Evolutionary conservation across 2,797 vertebrate genomes (phyloP).

Genomic region (Erpetoichthys calabaricus): DNA sequence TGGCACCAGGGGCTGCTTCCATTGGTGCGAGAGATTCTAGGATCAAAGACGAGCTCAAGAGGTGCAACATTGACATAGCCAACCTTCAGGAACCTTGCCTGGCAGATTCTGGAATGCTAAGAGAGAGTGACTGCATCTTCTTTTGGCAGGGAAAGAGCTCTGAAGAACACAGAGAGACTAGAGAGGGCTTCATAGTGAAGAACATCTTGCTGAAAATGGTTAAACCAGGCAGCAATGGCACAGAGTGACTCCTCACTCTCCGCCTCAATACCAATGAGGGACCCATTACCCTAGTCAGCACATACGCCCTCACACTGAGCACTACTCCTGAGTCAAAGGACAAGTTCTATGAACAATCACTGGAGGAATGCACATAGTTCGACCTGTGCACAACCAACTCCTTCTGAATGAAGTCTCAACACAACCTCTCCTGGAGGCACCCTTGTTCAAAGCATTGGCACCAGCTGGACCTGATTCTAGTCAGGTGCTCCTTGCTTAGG

Average conservation of each 20-base stretch:
- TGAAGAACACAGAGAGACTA: not conserved
- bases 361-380: no score
- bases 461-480: no score
- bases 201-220: not conserved
- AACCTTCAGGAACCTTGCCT: no score
- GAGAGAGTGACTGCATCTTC: no score
- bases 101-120: no score
- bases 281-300: constrained; percentile 1
- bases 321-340: constrained; percentile 7
- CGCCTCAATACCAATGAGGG: not conserved
- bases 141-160: constrained; percentile 1
- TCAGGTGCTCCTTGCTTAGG: no score
- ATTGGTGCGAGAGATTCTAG: constrained; percentile 7
- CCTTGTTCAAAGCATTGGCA: no score
- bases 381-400: no score
- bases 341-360: constrained; percentile 1
- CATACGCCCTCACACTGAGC: constrained; percentile 5
- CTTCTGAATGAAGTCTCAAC: no score
- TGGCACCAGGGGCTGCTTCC: constrained; percentile 5
- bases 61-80: not conserved
- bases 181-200: constrained; percentile 9
- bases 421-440: no score
- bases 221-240: not conserved
- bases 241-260: constrained; percentile 5
- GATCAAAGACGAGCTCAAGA: not conserved